Percentiles rank a stretch among this genome's conserved stretches.
Evolutionary conservation across 1,140 invertebrate genomes (phyloP).

Genomic region (Contarinia nasturtii): DNA sequence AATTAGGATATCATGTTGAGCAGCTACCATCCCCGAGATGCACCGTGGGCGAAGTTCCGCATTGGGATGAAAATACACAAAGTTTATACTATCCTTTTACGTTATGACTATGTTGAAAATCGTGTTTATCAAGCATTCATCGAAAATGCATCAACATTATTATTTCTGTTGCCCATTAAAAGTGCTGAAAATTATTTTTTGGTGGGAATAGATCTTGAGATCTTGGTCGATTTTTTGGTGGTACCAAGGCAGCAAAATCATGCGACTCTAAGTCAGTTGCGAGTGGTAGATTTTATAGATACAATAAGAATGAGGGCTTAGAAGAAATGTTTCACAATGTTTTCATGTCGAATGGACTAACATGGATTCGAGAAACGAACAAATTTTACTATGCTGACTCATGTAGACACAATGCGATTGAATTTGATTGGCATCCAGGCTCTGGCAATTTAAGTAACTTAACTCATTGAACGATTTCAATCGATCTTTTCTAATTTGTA

Average conservation of each 20-base stretch:
- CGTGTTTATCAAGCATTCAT: background rate
- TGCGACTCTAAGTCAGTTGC: background rate
- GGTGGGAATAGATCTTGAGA: background rate
- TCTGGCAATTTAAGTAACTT: conserved; percentile 2
- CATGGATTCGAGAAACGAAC: conserved; percentile 37
- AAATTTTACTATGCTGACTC: conserved; percentile 42
- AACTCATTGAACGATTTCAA: background rate
- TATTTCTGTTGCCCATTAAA: conserved; percentile 1
- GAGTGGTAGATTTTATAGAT: conserved; percentile 26
- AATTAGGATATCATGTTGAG: background rate
- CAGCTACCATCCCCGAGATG: background rate
- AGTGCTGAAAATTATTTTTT: background rate
- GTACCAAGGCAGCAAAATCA: background rate
- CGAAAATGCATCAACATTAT: background rate
- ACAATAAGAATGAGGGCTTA: background rate
- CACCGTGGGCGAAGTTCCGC: conserved; percentile 33
- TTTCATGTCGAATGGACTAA: conserved; percentile 33
- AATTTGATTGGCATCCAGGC: conserved; percentile 37
- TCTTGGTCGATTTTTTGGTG: background rate
- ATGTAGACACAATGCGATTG: conserved; percentile 25
- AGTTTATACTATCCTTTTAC: conserved; percentile 26
- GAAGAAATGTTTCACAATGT: background rate
- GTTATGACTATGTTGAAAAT: conserved; percentile 2
- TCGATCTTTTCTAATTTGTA: background rate
- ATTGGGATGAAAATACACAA: conserved; percentile 35